A percentile compares a stretch with the other conserved stretches of the same genome.
phyloP scores from a whole-genome alignment of 2,888 invertebrate species.

The Uloborus plumipes region DNA sequence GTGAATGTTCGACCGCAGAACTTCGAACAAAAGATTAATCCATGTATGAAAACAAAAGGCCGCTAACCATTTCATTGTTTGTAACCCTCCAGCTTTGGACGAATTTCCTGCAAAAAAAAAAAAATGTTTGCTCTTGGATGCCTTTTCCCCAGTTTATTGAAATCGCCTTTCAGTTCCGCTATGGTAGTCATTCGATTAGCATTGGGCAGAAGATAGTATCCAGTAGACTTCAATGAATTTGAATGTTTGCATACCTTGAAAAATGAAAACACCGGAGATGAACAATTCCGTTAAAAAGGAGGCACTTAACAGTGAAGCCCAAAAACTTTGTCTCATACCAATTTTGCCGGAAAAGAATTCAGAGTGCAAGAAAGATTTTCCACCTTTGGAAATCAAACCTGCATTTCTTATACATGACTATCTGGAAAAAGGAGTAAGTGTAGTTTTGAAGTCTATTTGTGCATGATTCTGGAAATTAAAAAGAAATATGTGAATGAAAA shows the following conservation, averaged over 20 bases:
- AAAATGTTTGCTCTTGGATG: too few species aligned
- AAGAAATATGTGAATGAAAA: too few species aligned
- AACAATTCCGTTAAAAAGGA: too few species aligned
- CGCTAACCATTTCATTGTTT: slow-evolving; percentile 1
- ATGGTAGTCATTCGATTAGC: too few species aligned
- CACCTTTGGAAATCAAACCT: slow-evolving; percentile 25
- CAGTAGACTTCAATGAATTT: too few species aligned
- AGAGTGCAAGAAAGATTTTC: not conserved
- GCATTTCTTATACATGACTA: slow-evolving; percentile 20
- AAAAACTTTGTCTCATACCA: slow-evolving; percentile 33
- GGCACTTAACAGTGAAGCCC: slow-evolving; percentile 4
- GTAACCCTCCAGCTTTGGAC: not conserved
- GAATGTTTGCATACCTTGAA: too few species aligned
- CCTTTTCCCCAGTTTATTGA: too few species aligned
- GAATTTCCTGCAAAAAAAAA: too few species aligned
- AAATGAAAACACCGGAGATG: too few species aligned
- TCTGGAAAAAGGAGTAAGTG: slow-evolving; percentile 46
- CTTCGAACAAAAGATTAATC: slow-evolving; percentile 17
- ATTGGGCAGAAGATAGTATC: too few species aligned
- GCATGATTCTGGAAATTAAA: too few species aligned
- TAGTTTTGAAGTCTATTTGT: not conserved
- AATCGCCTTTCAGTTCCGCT: too few species aligned
- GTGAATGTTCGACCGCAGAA: slow-evolving; percentile 27
- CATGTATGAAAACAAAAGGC: slow-evolving; percentile 39
- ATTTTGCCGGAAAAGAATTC: not conserved